Conservation (phyloP, 2,113 vertebrate genomes). For the Rafetus swinhoei region DNA sequence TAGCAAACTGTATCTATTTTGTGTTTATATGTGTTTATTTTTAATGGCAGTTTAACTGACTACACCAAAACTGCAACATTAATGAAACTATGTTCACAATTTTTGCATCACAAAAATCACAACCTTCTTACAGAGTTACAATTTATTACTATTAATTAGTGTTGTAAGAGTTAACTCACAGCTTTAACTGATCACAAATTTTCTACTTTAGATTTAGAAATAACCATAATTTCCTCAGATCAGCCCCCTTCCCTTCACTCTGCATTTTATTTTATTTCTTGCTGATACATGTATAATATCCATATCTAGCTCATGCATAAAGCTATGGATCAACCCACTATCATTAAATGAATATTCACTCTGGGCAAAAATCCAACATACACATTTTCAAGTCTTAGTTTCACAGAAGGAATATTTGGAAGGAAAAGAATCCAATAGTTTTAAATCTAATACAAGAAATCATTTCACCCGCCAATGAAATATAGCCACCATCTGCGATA, state of each 20-base stretch:
- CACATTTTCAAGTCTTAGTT: not conserved
- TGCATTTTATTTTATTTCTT: not conserved
- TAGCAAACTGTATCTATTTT: not conserved
- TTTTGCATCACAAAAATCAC: not conserved
- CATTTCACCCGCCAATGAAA: constrained; percentile 16
- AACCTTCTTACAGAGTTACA: not conserved
- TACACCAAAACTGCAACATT: not conserved
- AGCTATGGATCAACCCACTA: not conserved
- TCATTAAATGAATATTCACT: not conserved
- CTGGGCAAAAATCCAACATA: not conserved
- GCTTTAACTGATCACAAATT: not conserved
- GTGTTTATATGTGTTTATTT: not conserved
- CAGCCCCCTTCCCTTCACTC: no score
- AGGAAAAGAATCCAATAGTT: constrained; percentile 4
- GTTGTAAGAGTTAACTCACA: not conserved
- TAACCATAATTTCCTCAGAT: not conserved
- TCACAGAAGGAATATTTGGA: constrained; percentile 23
- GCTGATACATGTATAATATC: constrained; percentile 30
- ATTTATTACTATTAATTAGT: not conserved
- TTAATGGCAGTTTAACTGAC: not conserved
- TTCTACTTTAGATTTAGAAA: constrained; percentile 7
- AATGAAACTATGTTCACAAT: not conserved
- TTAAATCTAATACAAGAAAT: constrained; percentile 30
- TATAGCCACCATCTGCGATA: not conserved
- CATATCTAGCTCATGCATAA: not conserved